A percentile compares a stretch with the other conserved stretches of the same genome.
Evolutionary conservation across 2,797 vertebrate species (phyloP).

Genomic region (Eurystomus glaucurus): DNA sequence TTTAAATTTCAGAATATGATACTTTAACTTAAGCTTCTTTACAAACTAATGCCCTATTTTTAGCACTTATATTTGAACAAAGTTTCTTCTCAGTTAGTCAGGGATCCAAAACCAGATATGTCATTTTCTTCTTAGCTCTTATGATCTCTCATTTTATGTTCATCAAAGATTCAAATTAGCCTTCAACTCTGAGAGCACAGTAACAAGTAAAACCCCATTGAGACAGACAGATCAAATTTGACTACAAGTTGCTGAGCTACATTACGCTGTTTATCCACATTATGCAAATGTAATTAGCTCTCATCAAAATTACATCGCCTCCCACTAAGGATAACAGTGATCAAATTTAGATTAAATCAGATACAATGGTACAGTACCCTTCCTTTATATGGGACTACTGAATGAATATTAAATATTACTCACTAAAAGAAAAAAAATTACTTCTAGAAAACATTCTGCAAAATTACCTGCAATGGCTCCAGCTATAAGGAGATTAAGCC

Average conservation of each 20-base stretch:
- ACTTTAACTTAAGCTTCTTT: background rate
- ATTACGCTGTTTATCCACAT: conserved; percentile 90
- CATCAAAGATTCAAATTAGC: conserved; percentile 76
- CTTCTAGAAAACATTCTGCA: conserved; percentile 53
- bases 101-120: conserved; percentile 11
- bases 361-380: conserved; percentile 81
- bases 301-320: conserved; percentile 85
- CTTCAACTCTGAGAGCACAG: conserved; percentile 68
- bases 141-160: conserved; percentile 50
- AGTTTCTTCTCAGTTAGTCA: conserved; percentile 25
- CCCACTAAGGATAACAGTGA: conserved; percentile 83
- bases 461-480: conserved; percentile 96
- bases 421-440: conserved; percentile 10
- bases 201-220: conserved; percentile 81
- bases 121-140: conserved; percentile 51
- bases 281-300: conserved; percentile 90
- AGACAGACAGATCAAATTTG: conserved; percentile 86
- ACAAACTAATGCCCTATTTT: background rate
- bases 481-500: conserved; percentile 93
- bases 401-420: conserved; percentile 76
- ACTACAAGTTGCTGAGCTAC: conserved; percentile 84
- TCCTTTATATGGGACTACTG: conserved; percentile 71
- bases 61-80: conserved; percentile 9
- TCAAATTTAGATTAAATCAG: conserved; percentile 83
- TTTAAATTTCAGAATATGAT: background rate